Evolutionary conservation across 2,888 invertebrate species (phyloP), one percentile per base, ranked within the genome.

Genomic region (Drosophila setosimentum): DNA sequence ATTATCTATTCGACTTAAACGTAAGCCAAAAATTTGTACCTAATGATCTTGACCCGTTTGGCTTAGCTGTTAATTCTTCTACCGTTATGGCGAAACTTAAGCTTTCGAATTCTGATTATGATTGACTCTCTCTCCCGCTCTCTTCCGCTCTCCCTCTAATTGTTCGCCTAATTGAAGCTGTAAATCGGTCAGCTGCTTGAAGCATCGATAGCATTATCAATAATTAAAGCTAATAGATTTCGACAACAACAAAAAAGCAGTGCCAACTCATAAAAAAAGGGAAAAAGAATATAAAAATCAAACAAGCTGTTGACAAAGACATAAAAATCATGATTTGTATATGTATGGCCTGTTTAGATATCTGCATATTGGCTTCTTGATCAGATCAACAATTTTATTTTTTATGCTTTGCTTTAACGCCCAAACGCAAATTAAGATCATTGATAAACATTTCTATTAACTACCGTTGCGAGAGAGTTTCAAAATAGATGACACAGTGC

Each of bases 311-410:
- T 75, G 58, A 75, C 64, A 67, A 24, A 71, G 75, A 70, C 61
- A 78, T 78, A 64, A 64, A 67, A 61, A 24, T 29, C 4, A 64
- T 50, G 62, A 58, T 78, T 67, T 59, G 27, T 70, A 66, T 65
- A 60, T 77, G 66, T 51, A 77, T 50, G 55, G 50, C 32, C 32
- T 55, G 37, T 54, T 35, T 35, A 57, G 50, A 50, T 57, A 71
- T 78, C 67, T 71, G 67, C 64, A 78, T 78, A 66, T 68, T 32
- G 40, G 57, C 70, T 65, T 49, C 64, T 62, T 68, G 63, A 65
- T 73, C 65, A 62, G 59, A 32, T 7, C 58, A 69, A 57, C 21
- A 65, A 54, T 49, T 48, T 27, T 6, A 60, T 50, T 42, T 13
- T 42, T 24, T 32, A 8, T n/a, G 10, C 8, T 49, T 10, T 24